Percentiles rank a stretch among this genome's conserved stretches.
phyloP scores from a whole-genome alignment of 2,888 invertebrate genomes.

The Gastrophysa polygoni region DNA sequence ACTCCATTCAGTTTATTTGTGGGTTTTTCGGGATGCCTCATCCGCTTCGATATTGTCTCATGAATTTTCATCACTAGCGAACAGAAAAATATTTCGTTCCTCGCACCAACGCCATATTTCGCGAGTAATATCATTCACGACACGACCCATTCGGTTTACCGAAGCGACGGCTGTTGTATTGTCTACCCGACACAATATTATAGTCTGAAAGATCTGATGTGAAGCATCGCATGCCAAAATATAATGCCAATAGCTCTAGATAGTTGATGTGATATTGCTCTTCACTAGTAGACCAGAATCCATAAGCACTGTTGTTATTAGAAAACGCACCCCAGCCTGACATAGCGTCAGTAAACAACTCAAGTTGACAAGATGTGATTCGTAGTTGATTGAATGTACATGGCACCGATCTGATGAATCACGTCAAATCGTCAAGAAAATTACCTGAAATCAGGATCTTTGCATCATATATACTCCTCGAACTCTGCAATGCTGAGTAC shows the following conservation, averaged over 20 bases:
- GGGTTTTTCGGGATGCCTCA: not conserved
- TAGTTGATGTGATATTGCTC: slow-evolving; percentile 32
- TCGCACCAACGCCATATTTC: slow-evolving; percentile 40
- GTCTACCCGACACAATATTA: slow-evolving; percentile 33
- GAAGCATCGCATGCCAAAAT: slow-evolving; percentile 35
- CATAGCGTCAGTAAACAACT: slow-evolving; percentile 40
- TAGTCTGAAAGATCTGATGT: slow-evolving; percentile 24
- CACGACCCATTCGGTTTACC: slow-evolving; percentile 10
- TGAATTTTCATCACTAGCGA: slow-evolving; percentile 38
- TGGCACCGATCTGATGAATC: too few relatives aligned
- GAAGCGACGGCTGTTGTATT: slow-evolving; percentile 27
- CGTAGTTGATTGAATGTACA: too few relatives aligned
- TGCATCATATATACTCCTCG: too few relatives aligned
- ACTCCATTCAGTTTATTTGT: not conserved
- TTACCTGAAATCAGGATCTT: too few relatives aligned
- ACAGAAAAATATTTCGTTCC: slow-evolving; percentile 32
- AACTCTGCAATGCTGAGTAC: not conserved
- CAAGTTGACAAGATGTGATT: slow-evolving; percentile 16
- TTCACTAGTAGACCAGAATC: slow-evolving; percentile 32
- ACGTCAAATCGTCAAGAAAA: too few relatives aligned
- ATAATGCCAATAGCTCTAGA: slow-evolving; percentile 38
- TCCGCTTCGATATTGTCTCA: slow-evolving; percentile 10
- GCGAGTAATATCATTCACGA: slow-evolving; percentile 30
- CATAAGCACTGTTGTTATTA: slow-evolving; percentile 18
- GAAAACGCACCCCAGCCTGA: slow-evolving; percentile 37